Evolutionary conservation across 35 echinoderm and acorn worm species (phyloP).

Genomic region (Eucidaris tribuloides): DNA sequence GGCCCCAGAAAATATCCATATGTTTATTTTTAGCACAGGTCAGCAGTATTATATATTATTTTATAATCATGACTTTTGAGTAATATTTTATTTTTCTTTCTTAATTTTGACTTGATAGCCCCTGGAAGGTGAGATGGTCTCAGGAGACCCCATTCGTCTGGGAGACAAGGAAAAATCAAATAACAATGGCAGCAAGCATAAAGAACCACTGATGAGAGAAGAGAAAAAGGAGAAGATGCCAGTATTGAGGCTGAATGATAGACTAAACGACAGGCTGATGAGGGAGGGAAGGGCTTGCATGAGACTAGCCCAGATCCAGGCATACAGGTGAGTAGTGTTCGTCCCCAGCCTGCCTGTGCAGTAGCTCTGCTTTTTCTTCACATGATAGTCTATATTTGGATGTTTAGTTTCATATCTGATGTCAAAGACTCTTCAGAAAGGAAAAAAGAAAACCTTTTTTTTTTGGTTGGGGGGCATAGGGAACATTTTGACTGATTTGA

Average conservation of each 20-base stretch:
- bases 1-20: no score
- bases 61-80: no score
- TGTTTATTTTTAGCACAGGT: no score
- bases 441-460: background rate
- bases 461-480: background rate
- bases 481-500: background rate
- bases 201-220: background rate
- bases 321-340: slow-evolving; percentile 64
- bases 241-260: slow-evolving; percentile 37
- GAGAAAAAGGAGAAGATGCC: background rate
- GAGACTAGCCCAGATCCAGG: slow-evolving; percentile 83
- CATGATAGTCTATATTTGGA: background rate
- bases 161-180: background rate
- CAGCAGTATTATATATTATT: no score
- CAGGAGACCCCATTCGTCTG: background rate
- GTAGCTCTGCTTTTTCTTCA: background rate
- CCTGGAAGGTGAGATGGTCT: background rate
- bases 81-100: background rate
- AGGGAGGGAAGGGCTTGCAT: slow-evolving; percentile 72
- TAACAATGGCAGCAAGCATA: background rate
- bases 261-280: slow-evolving; percentile 81
- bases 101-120: background rate
- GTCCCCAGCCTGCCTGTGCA: background rate
- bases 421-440: background rate
- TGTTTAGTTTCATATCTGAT: background rate